These are phyloP conservation scores for Atherinomorus stipes DNA, from an alignment of 2,113 vertebrate genomes.

Conservation along the genomic window DNA sequence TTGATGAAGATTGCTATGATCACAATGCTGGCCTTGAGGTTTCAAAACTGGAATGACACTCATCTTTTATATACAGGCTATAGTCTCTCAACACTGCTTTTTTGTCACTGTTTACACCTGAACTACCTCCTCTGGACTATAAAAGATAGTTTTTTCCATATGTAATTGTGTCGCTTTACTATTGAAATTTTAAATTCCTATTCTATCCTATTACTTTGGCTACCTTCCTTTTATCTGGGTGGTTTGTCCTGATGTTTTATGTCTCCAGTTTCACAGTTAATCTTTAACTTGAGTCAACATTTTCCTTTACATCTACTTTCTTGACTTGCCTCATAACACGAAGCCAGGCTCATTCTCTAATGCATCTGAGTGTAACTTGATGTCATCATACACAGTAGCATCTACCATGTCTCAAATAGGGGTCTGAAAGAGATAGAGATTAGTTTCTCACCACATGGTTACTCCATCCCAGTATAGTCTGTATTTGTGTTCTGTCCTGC, in stretches of 20 bases:
- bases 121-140: no score
- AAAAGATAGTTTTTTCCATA: no score
- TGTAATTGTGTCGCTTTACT: background rate
- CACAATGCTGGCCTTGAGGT: no score
- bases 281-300: conserved; percentile 49
- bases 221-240: background rate
- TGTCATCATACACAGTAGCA: background rate
- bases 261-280: conserved; percentile 28
- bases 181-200: no score
- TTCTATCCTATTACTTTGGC: background rate
- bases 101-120: no score
- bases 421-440: conserved; percentile 15
- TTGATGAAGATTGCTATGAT: no score
- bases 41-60: no score
- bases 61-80: no score
- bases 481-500: conserved; percentile 19
- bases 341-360: background rate
- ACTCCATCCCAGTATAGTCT: background rate
- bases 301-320: conserved; percentile 18
- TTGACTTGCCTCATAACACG: background rate
- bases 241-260: background rate
- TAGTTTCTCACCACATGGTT: conserved; percentile 12
- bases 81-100: no score
- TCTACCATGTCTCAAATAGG: conserved; percentile 4
- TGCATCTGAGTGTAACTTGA: conserved; percentile 1